Evolutionary conservation across 2,888 invertebrate species (phyloP).

Genomic region (Carabus problematicus): DNA sequence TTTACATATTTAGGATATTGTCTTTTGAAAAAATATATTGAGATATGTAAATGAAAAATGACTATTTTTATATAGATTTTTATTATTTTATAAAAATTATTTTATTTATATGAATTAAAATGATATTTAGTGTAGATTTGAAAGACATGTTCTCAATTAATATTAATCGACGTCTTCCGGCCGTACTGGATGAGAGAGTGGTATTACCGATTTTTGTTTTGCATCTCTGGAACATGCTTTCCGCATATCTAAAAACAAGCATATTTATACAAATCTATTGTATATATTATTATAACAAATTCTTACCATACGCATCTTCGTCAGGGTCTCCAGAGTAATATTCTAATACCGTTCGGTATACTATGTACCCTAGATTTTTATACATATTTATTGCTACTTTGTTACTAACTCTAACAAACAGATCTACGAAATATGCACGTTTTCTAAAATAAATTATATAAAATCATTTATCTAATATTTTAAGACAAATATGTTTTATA

Average conservation of each 20-base stretch:
- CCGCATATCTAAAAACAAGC: conserved; percentile 84
- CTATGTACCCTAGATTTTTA: conserved; percentile 92
- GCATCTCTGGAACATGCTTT: conserved; percentile 95
- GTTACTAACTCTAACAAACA: conserved; percentile 98
- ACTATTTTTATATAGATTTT: too few species aligned
- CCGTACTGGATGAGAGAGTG: conserved; percentile 90
- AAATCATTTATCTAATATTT: not conserved
- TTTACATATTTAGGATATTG: too few species aligned
- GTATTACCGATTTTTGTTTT: conserved; percentile 90
- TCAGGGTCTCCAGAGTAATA: conserved; percentile 98
- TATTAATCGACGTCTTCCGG: conserved; percentile 89
- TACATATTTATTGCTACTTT: conserved; percentile 98
- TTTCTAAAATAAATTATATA: conserved; percentile 71
- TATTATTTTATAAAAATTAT: too few species aligned
- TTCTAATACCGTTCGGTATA: conserved; percentile 94
- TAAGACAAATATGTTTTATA: not conserved
- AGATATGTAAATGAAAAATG: too few species aligned
- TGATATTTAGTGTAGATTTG: too few species aligned
- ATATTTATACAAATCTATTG: conserved; percentile 23
- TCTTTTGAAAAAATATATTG: too few species aligned
- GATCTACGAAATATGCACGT: conserved; percentile 94
- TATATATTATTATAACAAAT: conserved; percentile 25
- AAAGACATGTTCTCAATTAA: too few species aligned
- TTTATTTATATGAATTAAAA: too few species aligned
- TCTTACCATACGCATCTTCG: conserved; percentile 96